phyloP scores from a whole-genome alignment of 2,113 vertebrate genomes.

The Sitta europaea region DNA sequence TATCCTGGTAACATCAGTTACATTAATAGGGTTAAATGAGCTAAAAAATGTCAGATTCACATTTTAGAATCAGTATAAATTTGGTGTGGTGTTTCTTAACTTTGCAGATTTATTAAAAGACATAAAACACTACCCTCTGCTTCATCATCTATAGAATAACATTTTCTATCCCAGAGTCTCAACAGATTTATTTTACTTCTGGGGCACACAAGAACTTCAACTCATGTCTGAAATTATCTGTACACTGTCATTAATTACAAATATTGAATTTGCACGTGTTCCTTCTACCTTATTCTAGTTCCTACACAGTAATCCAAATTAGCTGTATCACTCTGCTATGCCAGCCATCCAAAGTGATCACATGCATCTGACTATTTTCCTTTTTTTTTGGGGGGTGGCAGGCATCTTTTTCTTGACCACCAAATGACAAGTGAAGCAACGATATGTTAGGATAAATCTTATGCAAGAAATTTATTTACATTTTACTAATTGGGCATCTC shows the following conservation, averaged over 20 bases:
- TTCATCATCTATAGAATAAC: not conserved
- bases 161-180: not conserved
- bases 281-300: not conserved
- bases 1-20: not conserved
- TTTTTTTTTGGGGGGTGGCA: rapidly evolving
- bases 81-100: not conserved
- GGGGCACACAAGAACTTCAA: not conserved
- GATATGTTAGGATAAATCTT: not conserved
- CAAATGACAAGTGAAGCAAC: not conserved
- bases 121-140: not conserved
- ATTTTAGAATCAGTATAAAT: not conserved
- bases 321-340: not conserved
- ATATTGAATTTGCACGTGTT: not conserved
- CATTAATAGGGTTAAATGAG: not conserved
- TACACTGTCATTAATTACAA: not conserved
- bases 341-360: not conserved
- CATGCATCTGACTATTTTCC: rapidly evolving
- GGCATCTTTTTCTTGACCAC: not conserved
- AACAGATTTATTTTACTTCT: not conserved
- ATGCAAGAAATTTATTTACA: not conserved
- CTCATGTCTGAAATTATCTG: not conserved
- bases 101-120: not conserved
- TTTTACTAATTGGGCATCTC: not conserved
- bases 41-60: not conserved
- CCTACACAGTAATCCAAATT: not conserved